Percentiles rank a stretch among this genome's conserved stretches.
Evolutionary conservation across 2,888 invertebrate species (phyloP).

Genomic region (Scaptodrosophila latifasciaeformis): DNA sequence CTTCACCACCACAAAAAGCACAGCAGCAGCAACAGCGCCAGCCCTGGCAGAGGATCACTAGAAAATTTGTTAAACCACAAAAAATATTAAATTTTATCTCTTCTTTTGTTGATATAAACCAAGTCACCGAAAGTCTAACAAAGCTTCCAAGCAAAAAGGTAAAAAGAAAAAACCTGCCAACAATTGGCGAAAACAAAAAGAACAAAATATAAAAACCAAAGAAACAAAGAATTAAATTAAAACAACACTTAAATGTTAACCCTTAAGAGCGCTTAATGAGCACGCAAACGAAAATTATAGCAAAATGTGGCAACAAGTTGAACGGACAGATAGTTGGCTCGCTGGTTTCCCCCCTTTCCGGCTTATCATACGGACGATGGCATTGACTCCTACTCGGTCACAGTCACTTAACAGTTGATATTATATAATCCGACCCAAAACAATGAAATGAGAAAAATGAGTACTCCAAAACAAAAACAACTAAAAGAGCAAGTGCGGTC

Average conservation of each 20-base stretch:
- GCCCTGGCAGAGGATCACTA: conserved; percentile 43
- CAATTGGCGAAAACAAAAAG: too few species aligned
- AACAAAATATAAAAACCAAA: too few species aligned
- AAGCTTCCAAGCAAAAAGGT: too few species aligned
- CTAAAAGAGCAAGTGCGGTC: conserved; percentile 37
- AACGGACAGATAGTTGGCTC: too few species aligned
- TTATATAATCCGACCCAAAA: conserved; percentile 19
- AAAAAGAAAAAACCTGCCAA: too few species aligned
- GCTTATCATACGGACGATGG: conserved; percentile 30
- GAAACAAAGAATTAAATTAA: conserved; percentile 52
- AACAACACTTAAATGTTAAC: conserved; percentile 48
- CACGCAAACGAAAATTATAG: neutral
- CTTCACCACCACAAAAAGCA: conserved; percentile 18
- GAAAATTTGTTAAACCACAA: conserved; percentile 61
- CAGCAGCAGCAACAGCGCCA: conserved; percentile 22
- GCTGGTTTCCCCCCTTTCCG: too few species aligned
- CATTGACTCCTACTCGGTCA: conserved; percentile 52
- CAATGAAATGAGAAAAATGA: conserved; percentile 6
- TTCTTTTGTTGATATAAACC: conserved; percentile 51
- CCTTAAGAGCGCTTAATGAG: conserved; percentile 49
- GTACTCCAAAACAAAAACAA: too few species aligned
- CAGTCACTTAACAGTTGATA: conserved; percentile 60
- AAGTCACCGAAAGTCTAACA: conserved; percentile 52
- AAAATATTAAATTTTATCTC: too few species aligned
- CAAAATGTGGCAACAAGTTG: conserved; percentile 15